A percentile compares a stretch with the other conserved stretches of the same genome.
Evolutionary conservation across 2,888 invertebrate genomes (phyloP).

Genomic region (Bibio marci): DNA sequence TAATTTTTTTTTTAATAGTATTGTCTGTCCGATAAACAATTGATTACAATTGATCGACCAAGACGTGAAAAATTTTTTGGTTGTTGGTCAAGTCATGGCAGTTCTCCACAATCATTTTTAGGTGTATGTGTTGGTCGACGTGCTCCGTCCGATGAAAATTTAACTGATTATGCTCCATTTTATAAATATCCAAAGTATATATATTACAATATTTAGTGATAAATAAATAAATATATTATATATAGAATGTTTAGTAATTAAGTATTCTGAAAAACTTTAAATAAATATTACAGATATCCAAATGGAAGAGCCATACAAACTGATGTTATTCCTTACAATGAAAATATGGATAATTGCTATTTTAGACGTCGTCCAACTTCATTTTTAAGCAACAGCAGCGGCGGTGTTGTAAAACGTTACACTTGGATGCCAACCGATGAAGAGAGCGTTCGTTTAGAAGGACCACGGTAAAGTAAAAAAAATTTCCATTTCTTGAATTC

Average conservation of each 20-base stretch:
- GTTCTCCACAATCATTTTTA: slow-evolving; percentile 42
- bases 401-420: slow-evolving; percentile 41
- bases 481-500: slow-evolving; percentile 9
- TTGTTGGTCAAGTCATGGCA: slow-evolving; percentile 50
- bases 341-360: slow-evolving; percentile 64
- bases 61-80: slow-evolving; percentile 54
- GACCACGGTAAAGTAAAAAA: slow-evolving; percentile 34
- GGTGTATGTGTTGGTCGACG: slow-evolving; percentile 75
- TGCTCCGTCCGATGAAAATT: slow-evolving; percentile 77
- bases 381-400: slow-evolving; percentile 41
- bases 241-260: neutral
- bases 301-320: neutral
- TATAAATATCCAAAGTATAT: slow-evolving; percentile 52
- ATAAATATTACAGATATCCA: neutral
- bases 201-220: neutral
- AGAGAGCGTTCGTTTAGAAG: slow-evolving; percentile 52
- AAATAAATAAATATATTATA: neutral
- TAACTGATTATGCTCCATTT: slow-evolving; percentile 67
- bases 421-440: slow-evolving; percentile 67
- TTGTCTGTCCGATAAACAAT: slow-evolving; percentile 80
- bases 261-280: slow-evolving; percentile 1
- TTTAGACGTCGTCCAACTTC: slow-evolving; percentile 63
- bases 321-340: slow-evolving; percentile 45
- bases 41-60: slow-evolving; percentile 52
- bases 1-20: slow-evolving; percentile 31